Percentiles rank a stretch among this genome's conserved stretches.
These are phyloP conservation scores for Goniozus legneri DNA, from an alignment of 1,140 invertebrate species.

Conservation along the genomic window DNA sequence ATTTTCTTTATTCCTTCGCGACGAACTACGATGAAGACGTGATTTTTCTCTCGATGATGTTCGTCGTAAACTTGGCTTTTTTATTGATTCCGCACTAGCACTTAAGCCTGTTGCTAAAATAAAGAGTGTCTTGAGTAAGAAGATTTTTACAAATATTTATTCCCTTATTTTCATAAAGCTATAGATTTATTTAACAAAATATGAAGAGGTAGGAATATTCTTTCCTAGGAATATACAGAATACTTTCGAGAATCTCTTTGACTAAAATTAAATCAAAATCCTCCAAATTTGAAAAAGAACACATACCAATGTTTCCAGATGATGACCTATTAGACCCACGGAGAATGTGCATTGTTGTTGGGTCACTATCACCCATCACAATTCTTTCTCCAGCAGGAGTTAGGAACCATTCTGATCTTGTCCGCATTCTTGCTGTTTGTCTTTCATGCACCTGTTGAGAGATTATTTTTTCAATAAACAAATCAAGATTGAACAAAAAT, in stretches of 20 bases:
- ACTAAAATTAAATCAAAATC: neutral
- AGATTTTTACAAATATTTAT: neutral
- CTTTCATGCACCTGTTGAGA: constrained; percentile 82
- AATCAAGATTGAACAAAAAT: no score
- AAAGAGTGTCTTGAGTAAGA: constrained; percentile 7
- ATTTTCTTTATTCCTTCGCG: constrained; percentile 68
- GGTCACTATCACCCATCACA: constrained; percentile 50
- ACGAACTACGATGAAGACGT: constrained; percentile 63
- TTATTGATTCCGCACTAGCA: constrained; percentile 67
- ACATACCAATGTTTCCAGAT: constrained; percentile 53
- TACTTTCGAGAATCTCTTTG: neutral
- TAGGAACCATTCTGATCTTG: constrained; percentile 91
- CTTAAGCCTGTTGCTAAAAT: constrained; percentile 57
- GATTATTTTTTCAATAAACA: no score
- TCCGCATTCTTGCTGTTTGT: constrained; percentile 89
- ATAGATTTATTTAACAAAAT: neutral
- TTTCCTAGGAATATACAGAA: neutral
- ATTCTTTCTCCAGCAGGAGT: constrained; percentile 61
- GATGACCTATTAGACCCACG: constrained; percentile 52
- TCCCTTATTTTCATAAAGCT: neutral
- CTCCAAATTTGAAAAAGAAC: no score
- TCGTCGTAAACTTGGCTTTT: constrained; percentile 61
- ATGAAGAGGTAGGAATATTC: neutral
- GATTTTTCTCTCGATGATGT: constrained; percentile 67
- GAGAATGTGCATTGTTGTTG: constrained; percentile 50